Percentiles rank a stretch among this genome's conserved stretches.
phyloP scores from a whole-genome alignment of 2,888 invertebrate genomes.

The Mallateleia sp. region DNA sequence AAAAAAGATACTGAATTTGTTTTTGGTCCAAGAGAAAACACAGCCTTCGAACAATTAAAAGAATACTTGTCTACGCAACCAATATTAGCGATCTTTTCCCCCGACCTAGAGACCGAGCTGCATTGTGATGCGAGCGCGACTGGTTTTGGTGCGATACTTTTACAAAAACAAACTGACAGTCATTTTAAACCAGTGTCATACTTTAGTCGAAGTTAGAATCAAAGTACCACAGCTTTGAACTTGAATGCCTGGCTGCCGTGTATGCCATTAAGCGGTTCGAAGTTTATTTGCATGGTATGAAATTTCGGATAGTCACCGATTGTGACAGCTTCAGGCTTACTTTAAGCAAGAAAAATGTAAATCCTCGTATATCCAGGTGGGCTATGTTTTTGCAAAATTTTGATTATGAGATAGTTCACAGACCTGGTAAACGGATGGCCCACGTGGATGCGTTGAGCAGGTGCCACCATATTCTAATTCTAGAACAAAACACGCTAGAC shows the following conservation, averaged over 20 bases:
- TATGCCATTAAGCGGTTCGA: slow-evolving; percentile 79
- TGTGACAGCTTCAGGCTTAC: slow-evolving; percentile 82
- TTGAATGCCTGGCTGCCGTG: neutral
- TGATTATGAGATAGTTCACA: neutral
- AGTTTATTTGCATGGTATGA: slow-evolving; percentile 80
- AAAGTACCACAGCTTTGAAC: neutral
- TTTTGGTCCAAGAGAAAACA: slow-evolving; percentile 58
- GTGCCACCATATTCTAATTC: slow-evolving; percentile 54
- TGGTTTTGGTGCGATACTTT: slow-evolving; percentile 83
- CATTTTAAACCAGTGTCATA: slow-evolving; percentile 80
- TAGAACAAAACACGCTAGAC: slow-evolving; percentile 65
- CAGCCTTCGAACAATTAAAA: slow-evolving; percentile 58
- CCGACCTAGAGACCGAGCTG: slow-evolving; percentile 81
- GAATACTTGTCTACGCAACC: slow-evolving; percentile 46
- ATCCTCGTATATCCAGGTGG: neutral
- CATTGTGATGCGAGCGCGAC: slow-evolving; percentile 85
- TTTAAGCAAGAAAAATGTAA: slow-evolving; percentile 81
- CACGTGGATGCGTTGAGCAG: slow-evolving; percentile 54
- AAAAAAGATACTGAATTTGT: neutral
- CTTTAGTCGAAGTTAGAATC: slow-evolving; percentile 81
- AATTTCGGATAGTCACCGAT: slow-evolving; percentile 83
- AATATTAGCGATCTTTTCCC: slow-evolving; percentile 70
- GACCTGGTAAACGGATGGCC: neutral
- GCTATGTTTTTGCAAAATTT: slow-evolving; percentile 1
- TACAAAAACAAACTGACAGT: slow-evolving; percentile 82